Base-by-base conservation (phyloP, 2,113 vertebrate genomes). In the Neodontobutis hainanensis region DNA sequence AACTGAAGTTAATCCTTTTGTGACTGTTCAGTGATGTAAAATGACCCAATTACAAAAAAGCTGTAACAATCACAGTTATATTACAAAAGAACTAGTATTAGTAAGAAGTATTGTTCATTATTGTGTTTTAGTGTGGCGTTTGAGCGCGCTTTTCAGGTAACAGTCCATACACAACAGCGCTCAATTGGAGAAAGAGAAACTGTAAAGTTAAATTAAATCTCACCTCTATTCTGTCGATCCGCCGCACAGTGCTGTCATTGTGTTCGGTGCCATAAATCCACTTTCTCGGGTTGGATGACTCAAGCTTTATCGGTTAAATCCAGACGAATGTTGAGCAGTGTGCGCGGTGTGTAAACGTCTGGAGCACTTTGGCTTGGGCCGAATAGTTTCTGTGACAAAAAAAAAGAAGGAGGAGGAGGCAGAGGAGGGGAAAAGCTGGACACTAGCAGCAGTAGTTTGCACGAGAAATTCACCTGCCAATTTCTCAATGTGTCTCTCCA, bases 31-130 rank as follows among this genome's bases (percentile, higher is more conserved):
- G 1, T 65, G 77, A 38, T 42, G 68, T 80, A 84, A 71, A 84
- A 73, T 86, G 81, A 7, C 81, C 81, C 34, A 73, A 74, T 73
- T 81, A 67, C 53, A 75, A 55, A 38, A 57, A 73, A 75, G 40
- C 60, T 47, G 34, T 6, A 50, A 10, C 11, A n/a, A 36, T 43
- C 45, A 73, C 2, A 71, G 19, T 48, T 45, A 48, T 59, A 60
- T 46, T 45, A 50, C 50, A 73, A 66, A 35, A 1, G 10, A 12
- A 4, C 45, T 57, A 72, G 46, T 61, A 64, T 42, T 1, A 0
- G 6, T 1, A 16, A 44, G 50, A 3, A 27, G 19, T 27, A 27
- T 27, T 27, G 8, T n/a, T 12, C 4, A 5, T 52, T 52, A 12
- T 52, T 11, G 2, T 36, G 8, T 36, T 36, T 55, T 32, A 10